Conservation (phyloP, 64 coral and sea anemone genomes). For the Montipora cactus region DNA sequence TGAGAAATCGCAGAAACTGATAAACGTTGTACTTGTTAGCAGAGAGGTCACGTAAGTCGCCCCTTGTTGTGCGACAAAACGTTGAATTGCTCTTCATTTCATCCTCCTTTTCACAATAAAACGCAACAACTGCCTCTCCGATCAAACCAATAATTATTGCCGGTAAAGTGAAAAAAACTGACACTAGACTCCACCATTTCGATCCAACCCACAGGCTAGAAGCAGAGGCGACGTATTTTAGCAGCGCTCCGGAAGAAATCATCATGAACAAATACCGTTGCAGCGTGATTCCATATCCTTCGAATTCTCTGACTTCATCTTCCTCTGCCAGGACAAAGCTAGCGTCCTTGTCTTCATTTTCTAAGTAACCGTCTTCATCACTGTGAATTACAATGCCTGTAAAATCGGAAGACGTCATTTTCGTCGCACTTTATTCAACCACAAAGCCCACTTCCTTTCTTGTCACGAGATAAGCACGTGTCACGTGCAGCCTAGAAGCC, state of each 20-base stretch:
- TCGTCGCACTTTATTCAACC: too few relatives aligned
- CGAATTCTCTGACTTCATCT: background rate
- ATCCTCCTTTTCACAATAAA: background rate
- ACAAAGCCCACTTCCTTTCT: too few relatives aligned
- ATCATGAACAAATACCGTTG: background rate
- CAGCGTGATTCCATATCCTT: background rate
- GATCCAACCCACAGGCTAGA: background rate
- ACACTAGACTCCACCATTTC: background rate
- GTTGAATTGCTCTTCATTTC: background rate
- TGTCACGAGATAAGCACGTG: too few relatives aligned
- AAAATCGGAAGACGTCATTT: background rate
- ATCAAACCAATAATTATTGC: background rate
- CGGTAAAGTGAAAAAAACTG: background rate
- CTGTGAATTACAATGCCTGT: background rate
- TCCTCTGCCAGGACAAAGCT: background rate
- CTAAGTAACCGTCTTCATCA: background rate
- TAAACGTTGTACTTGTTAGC: background rate
- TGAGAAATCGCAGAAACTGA: conserved; percentile 8
- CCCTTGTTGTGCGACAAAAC: conserved; percentile 33
- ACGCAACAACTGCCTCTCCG: conserved; percentile 13
- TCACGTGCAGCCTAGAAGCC: too few relatives aligned
- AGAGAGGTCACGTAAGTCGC: background rate
- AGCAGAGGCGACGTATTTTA: background rate
- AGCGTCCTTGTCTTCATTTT: background rate
- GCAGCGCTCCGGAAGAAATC: background rate